These are phyloP conservation scores for Platyscapa corneri DNA, from an alignment of 1,140 invertebrate species.

Conservation along the genomic window DNA sequence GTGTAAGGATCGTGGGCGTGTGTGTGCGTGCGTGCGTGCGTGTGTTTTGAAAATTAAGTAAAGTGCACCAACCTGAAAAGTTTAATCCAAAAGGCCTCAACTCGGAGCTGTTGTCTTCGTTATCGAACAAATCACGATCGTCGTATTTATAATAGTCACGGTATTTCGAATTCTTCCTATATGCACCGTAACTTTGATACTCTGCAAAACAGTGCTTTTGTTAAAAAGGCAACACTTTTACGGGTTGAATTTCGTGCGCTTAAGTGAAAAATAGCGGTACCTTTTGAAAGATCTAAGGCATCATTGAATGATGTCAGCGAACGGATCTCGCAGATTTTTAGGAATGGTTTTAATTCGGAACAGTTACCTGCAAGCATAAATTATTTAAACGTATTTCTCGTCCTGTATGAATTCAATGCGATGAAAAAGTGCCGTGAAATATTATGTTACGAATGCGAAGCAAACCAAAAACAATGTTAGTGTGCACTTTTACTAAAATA, in stretches of 20 bases:
- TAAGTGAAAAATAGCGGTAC: background rate
- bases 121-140: background rate
- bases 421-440: background rate
- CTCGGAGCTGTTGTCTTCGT: background rate
- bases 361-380: background rate
- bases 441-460: background rate
- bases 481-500: background rate
- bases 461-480: conserved; percentile 23
- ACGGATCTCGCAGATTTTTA: conserved; percentile 41
- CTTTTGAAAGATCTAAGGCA: background rate
- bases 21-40: too few species aligned
- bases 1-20: too few species aligned
- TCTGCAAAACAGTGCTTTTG: background rate
- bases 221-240: too few species aligned
- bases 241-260: too few species aligned
- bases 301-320: background rate
- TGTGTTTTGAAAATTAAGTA: too few species aligned
- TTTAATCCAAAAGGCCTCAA: conserved; percentile 32
- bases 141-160: background rate
- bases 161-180: background rate
- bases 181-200: background rate
- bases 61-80: conserved; percentile 9
- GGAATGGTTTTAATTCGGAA: conserved; percentile 16
- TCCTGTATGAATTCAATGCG: background rate
- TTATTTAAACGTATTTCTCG: background rate